Base-by-base conservation (phyloP, 2,888 invertebrate species). In the Agonopterix alstromeriana region DNA sequence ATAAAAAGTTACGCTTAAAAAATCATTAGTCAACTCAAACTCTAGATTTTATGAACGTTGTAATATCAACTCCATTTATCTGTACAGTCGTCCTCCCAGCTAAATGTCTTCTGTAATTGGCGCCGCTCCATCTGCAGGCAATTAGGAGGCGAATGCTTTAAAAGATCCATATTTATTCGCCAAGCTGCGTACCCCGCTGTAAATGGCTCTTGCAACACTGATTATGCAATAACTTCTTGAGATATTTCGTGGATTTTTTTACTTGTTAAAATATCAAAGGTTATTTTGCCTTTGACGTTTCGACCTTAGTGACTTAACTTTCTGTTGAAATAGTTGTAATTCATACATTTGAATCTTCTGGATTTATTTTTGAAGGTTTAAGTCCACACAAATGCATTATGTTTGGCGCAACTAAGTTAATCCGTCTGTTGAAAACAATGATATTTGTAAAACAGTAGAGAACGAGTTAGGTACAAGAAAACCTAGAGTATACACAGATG, bases 91-190 rank as follows among this genome's bases (percentile, higher is more conserved):
- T 63, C 72, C 61, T 61, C 56, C 49, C 56, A 69, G 70, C 72
- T 78, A 74, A 82, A 82, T 81, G 76, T 75, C 68, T 63, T 51
- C 62, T 57, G 76, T 82, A 86, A 86, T 83, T 86, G 87, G 85
- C 87, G 61, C 72, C 61, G 73, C 74, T 85, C 87, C 87, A 86
- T 87, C 84, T 85, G 67, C 76, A 73, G 70, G 86, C 84, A 85
- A 87, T 87, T 86, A 87, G 82, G 79, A 72, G 73, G 27, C 27
- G 27, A 27, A 61, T 70, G 79, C 75, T 77, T 83, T 80, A 78
- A 83, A 80, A 82, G 82, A 84, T 85, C 78, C 81, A 83, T 83
- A 84, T 84, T 86, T 84, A 79, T 75, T 75, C 70, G 63, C 62
- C 63, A 60, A 64, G 60, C 67, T 56, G 63, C 63, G 47, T 17